phyloP scores from a whole-genome alignment of 2,888 invertebrate genomes.

The Masnerella sp. region DNA sequence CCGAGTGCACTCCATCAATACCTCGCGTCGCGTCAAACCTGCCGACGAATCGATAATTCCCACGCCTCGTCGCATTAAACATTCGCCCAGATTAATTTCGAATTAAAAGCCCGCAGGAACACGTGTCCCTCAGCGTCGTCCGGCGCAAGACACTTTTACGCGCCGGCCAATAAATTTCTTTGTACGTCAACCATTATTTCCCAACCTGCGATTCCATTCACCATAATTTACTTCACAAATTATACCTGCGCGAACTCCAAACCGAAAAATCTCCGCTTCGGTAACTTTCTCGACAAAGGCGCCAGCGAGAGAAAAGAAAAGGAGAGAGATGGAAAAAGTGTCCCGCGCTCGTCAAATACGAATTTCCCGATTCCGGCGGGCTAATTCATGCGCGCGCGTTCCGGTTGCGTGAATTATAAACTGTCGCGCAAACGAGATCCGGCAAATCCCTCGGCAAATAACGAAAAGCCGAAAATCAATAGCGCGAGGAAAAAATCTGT shows the following conservation, averaged over 20 bases:
- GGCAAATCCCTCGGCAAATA: conserved; percentile 37
- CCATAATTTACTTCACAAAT: conserved; percentile 56
- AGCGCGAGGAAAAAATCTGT: conserved; percentile 31
- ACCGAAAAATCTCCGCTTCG: conserved; percentile 45
- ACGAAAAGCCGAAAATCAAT: conserved; percentile 45
- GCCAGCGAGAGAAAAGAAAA: conserved; percentile 9
- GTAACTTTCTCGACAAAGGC: conserved; percentile 50
- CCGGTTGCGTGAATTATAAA: conserved; percentile 24
- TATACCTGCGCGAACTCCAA: conserved; percentile 47
- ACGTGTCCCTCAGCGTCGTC: conserved; percentile 22
- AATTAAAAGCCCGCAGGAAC: conserved; percentile 37
- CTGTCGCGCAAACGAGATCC: conserved; percentile 41
- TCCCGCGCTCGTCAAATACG: conserved; percentile 21
- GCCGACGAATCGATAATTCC: conserved; percentile 36
- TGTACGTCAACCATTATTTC: conserved; percentile 38
- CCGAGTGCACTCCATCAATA: conserved; percentile 13
- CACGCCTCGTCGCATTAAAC: conserved; percentile 30
- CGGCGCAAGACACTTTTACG: conserved; percentile 20
- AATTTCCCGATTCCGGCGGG: conserved; percentile 25
- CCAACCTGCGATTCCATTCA: conserved; percentile 51
- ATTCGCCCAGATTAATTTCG: conserved; percentile 18
- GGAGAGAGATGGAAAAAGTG: neutral
- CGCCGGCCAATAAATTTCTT: conserved; percentile 47
- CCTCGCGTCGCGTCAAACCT: conserved; percentile 12
- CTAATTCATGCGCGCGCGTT: conserved; percentile 24